Base-by-base conservation (phyloP, 1,140 invertebrate species). In the Condylostylus longicornis region DNA sequence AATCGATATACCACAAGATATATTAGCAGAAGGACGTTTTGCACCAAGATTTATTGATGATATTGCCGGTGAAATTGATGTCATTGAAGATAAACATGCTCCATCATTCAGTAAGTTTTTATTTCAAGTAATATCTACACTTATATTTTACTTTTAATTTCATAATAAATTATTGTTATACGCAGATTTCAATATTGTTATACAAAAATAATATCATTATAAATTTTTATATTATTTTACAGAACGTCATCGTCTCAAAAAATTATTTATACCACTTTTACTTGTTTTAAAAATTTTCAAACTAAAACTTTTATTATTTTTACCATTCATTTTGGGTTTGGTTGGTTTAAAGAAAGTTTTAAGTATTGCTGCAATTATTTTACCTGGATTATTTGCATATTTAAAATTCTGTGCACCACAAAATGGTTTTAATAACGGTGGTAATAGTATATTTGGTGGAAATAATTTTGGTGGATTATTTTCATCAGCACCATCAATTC, bases 261-360 rank as follows among this genome's bases (percentile, higher is more conserved):
- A 79, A 51, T 64, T 86, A n/a, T 73, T 86, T 45, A 77, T 86
- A 42, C 82, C 81, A 1, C 70, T 85, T 67, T 57, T 86, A 46
- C 56, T 86, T 38, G 72, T 86, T 35, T 54, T 86, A 38, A 86
- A 86, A 54, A 65, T 86, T 31, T 85, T 86, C 68, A 86, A 86
- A 55, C 48, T 86, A 48, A 86, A 85, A 47, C 61, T 86, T 13
- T 61, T 86, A 2, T 63, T 85, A 3, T 82, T 86, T 61, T 53
- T 86, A 49, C 82, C 82, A 2, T 65, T 85, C 41, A 82, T 86
- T 33, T 63, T 86, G 19, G 81, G 82, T 9, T 59, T 86, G 38
- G 81, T 76, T 7, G 82, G 81, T 15, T 80, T 86, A 50, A 84
- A 86, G 60, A 85, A 85, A 47, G 70, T 86, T 49, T 65, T 85